These are phyloP conservation scores for Sacculina carcini DNA, from an alignment of 2,888 invertebrate genomes.

Conservation along the genomic window DNA sequence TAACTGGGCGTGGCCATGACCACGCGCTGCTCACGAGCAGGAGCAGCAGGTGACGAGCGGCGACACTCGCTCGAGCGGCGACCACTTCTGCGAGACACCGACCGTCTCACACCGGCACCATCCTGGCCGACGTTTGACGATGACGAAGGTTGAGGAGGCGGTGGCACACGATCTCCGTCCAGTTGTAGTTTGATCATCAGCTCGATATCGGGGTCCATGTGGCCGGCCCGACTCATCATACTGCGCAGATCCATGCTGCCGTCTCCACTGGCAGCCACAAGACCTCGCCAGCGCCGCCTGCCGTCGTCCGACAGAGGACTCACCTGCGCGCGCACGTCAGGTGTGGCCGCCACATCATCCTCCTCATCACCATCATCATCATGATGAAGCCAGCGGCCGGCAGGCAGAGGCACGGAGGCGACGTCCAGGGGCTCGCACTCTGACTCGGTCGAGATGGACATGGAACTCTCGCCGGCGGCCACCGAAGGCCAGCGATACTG, in stretches of 20 bases:
- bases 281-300: neutral
- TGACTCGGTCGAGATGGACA: neutral
- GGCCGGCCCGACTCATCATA: neutral
- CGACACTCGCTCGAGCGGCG: no score
- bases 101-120: no score
- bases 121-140: no score
- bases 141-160: no score
- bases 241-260: neutral
- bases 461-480: neutral
- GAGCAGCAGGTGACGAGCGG: no score
- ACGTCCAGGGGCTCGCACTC: neutral
- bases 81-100: no score
- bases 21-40: no score
- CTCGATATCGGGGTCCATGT: neutral
- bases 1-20: no score
- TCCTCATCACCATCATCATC: no score
- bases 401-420: no score
- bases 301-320: constrained; percentile 1
- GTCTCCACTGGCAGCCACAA: neutral
- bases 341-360: neutral
- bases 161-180: no score
- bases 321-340: constrained; percentile 1
- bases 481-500: neutral
- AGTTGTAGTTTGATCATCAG: neutral
- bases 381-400: no score